These are phyloP conservation scores for Aulostomus chinensis DNA, from an alignment of 2,797 vertebrate species.

Conservation along the genomic window DNA sequence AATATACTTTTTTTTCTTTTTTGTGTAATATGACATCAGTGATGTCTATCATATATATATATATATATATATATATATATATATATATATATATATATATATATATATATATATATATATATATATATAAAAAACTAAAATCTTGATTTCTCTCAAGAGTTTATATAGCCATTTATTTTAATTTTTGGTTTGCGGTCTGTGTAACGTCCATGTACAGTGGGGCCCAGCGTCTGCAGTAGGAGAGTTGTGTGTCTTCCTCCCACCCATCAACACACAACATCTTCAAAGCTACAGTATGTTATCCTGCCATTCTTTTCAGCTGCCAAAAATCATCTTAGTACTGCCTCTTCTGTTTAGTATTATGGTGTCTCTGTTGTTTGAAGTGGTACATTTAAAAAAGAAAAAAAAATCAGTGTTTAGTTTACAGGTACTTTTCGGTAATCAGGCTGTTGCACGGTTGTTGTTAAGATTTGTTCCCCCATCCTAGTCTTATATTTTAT, in stretches of 20 bases:
- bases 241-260: constrained; percentile 85
- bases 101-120: too few relatives aligned
- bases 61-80: too few relatives aligned
- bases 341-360: constrained; percentile 73
- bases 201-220: constrained; percentile 84
- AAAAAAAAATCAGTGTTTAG: constrained; percentile 91
- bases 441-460: constrained; percentile 85
- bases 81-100: too few relatives aligned
- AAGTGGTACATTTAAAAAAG: constrained; percentile 90
- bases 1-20: constrained; percentile 74
- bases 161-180: constrained; percentile 92
- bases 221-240: constrained; percentile 89
- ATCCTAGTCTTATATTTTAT: not conserved
- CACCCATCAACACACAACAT: constrained; percentile 80
- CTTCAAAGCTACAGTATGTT: constrained; percentile 77
- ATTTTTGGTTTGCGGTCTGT: constrained; percentile 79
- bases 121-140: too few relatives aligned
- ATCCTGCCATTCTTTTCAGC: constrained; percentile 83
- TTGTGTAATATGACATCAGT: constrained; percentile 99
- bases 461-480: constrained; percentile 53
- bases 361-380: constrained; percentile 73
- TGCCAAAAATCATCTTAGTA: constrained; percentile 75
- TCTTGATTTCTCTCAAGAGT: constrained; percentile 99
- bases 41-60: constrained; percentile 99
- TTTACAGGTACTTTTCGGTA: constrained; percentile 89